phyloP scores from a whole-genome alignment of 2,888 invertebrate genomes.

The Mesochorus sp. region DNA sequence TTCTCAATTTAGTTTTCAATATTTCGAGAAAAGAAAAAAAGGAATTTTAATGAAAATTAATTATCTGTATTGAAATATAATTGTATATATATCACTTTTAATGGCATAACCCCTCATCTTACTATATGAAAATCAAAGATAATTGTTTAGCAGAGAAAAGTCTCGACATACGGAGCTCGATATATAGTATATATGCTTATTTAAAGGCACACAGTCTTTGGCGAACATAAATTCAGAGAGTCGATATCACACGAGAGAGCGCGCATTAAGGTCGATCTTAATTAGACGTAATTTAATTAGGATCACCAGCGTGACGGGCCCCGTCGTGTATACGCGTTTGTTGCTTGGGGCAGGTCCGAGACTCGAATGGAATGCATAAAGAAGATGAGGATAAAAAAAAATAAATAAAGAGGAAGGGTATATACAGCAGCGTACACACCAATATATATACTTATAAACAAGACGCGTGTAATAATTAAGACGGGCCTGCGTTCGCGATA shows the following conservation, averaged over 20 bases:
- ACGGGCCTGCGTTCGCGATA: conserved; percentile 67
- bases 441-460: conserved; percentile 37
- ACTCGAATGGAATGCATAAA: conserved; percentile 62
- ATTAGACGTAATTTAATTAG: conserved; percentile 81
- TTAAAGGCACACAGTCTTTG: no score
- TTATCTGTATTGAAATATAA: no score
- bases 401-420: conserved; percentile 14
- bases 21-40: no score
- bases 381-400: conserved; percentile 16
- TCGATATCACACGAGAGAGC: conserved; percentile 72
- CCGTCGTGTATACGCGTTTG: conserved; percentile 63
- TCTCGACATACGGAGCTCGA: background rate
- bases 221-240: conserved; percentile 59
- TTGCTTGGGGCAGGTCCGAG: conserved; percentile 76
- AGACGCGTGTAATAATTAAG: conserved; percentile 78
- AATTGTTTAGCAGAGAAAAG: conserved; percentile 1
- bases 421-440: conserved; percentile 6
- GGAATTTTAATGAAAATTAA: no score
- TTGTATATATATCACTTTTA: no score
- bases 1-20: no score
- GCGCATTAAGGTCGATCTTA: conserved; percentile 81
- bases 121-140: background rate
- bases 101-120: background rate
- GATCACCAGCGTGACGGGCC: conserved; percentile 80
- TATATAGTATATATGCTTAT: no score